These are phyloP conservation scores for Laterallus jamaicensis DNA, from an alignment of 2,113 vertebrate genomes.

Conservation along the genomic window DNA sequence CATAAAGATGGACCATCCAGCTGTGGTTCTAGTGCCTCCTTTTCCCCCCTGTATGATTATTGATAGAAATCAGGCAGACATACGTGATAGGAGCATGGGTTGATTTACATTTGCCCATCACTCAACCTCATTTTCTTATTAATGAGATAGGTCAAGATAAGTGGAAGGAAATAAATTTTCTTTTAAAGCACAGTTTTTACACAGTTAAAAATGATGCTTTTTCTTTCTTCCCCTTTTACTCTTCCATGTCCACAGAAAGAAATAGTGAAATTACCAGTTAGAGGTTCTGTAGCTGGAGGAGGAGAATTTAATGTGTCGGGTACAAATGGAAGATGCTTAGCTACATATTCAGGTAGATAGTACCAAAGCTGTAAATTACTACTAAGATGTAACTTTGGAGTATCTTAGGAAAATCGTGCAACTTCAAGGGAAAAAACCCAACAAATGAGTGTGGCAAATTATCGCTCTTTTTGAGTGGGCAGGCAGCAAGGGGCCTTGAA, in stretches of 20 bases:
- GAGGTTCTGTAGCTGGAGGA: not conserved
- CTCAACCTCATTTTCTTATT: not conserved
- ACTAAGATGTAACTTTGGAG: not conserved
- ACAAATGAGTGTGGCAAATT: not conserved
- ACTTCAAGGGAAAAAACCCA: not conserved
- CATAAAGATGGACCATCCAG: fast-evolving
- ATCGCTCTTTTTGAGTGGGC: not conserved
- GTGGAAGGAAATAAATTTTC: not conserved
- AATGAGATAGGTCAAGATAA: not conserved
- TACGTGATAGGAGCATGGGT: not conserved
- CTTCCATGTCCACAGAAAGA: not conserved
- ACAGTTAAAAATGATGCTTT: not conserved
- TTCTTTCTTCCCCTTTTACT: not conserved
- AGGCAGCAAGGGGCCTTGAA: not conserved
- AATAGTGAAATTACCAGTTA: not conserved
- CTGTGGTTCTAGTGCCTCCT: not conserved
- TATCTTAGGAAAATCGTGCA: not conserved
- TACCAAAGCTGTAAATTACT: not conserved
- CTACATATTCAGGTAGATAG: not conserved
- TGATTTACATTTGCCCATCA: not conserved
- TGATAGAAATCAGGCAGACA: not conserved
- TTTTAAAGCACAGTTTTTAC: not conserved
- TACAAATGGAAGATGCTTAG: not conserved
- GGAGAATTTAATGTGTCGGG: not conserved
- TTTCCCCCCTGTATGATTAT: not conserved